phyloP scores from a whole-genome alignment of 1,140 invertebrate species.

The Bombus consobrinus region DNA sequence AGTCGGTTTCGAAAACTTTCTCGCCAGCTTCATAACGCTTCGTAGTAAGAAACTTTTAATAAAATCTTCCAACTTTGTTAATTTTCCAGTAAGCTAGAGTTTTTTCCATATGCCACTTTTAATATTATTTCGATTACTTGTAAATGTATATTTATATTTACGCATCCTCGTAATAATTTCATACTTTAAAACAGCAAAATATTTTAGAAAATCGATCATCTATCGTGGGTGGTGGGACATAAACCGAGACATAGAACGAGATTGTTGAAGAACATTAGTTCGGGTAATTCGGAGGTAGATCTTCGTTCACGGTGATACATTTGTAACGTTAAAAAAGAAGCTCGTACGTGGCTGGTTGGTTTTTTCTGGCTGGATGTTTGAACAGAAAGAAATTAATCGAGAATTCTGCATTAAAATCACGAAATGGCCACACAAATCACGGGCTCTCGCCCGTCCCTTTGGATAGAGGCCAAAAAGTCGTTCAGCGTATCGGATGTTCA shows the following conservation, averaged over 20 bases:
- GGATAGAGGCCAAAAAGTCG: constrained; percentile 46
- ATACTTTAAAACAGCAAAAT: too few species aligned
- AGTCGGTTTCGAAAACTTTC: background rate
- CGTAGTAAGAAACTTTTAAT: too few species aligned
- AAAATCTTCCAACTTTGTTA: too few species aligned
- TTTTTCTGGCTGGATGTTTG: constrained; percentile 6
- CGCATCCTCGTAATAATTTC: too few species aligned
- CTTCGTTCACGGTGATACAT: background rate
- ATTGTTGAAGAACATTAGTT: background rate
- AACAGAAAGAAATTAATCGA: constrained; percentile 52
- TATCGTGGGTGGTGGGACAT: too few species aligned
- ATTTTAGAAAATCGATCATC: too few species aligned
- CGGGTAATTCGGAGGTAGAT: background rate
- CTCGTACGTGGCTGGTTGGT: background rate
- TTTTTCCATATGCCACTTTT: too few species aligned
- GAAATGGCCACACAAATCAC: constrained; percentile 51
- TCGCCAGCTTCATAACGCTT: background rate
- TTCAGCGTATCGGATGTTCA: constrained; percentile 32
- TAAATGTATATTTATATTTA: too few species aligned
- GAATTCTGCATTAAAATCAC: constrained; percentile 51
- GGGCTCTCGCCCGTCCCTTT: constrained; percentile 30
- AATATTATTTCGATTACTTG: too few species aligned
- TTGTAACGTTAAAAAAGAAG: background rate
- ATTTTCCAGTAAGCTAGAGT: too few species aligned
- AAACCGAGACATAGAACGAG: too few species aligned